Evolutionary conservation across 2,888 invertebrate species (phyloP), one percentile per base, ranked within the genome.

Genomic region (Diaprepes abbreviatus): DNA sequence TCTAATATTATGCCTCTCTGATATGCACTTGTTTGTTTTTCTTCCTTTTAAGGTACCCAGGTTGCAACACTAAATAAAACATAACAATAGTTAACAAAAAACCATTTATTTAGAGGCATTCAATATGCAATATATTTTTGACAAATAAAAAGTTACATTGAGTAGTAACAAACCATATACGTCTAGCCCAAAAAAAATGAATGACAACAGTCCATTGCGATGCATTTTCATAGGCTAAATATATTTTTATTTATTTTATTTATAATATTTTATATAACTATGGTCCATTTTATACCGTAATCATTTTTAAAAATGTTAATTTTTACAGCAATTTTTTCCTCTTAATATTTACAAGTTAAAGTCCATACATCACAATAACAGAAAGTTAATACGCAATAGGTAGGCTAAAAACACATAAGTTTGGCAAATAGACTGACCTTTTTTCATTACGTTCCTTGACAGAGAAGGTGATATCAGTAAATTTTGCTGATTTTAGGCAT

Each of bases 71-170:
- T 4, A 40, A 62, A 17, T 14, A 35, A 62, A 50, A 50, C 35
- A 19, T 12, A 12, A 12, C 2, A 21, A 1, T 57, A 66, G 50
- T 65, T 66, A 66, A 71, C 63, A 71, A 71, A 68, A 71, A 71
- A 71, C 71, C 71, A 67, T 71, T 68, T 71, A 68, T 71, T 71
- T 68, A 68, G 68, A 68, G 71, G 66, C 71, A 63, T 66, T 71
- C 43, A 59, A 66, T 64, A 70, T 69, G 66, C 66, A 66, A 66
- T 70, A 70, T 70, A 62, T 66, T 66, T 57, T 58, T 55, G 63
- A 66, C 63, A 71, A 71, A 70, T 57, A 66, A 71, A 67, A 63
- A 71, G 67, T 71, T 68, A 65, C 62, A 66, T 60, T 60, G 60
- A 70, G 70, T 66, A 66, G 66, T 70, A 70, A 70, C 66, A 70